Percentiles rank a stretch among this genome's conserved stretches.
phyloP scores from a whole-genome alignment of 2,888 invertebrate genomes.

The Eulithis prunata region DNA sequence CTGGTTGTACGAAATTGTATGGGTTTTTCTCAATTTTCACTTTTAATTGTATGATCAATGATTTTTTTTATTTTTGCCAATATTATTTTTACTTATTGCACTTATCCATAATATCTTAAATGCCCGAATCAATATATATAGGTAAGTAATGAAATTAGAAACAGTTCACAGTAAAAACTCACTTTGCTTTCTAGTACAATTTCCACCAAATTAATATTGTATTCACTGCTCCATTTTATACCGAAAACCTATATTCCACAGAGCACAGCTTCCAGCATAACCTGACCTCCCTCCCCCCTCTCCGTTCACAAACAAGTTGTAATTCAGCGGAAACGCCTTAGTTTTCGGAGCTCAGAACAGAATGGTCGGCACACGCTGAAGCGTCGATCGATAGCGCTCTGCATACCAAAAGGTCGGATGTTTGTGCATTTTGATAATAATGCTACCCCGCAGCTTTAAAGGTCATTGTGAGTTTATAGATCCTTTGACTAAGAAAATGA shows the following conservation, averaged over 20 bases:
- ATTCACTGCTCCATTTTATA: conserved; percentile 31
- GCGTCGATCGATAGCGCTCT: conserved; percentile 40
- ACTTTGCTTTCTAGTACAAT: not conserved
- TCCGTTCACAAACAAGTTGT: conserved; percentile 30
- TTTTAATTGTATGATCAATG: no score
- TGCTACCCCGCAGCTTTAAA: not conserved
- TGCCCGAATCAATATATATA: no score
- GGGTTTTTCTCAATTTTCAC: no score
- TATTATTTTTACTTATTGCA: no score
- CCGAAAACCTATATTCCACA: conserved; percentile 34
- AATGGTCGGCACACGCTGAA: conserved; percentile 27
- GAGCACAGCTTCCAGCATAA: conserved; percentile 32
- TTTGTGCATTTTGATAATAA: conserved; percentile 33
- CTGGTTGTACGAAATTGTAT: no score
- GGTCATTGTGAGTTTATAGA: not conserved
- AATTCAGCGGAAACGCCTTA: conserved; percentile 32
- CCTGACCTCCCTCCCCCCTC: conserved; percentile 34
- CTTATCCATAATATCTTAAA: no score
- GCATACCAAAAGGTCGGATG: conserved; percentile 36
- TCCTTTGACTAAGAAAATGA: no score
- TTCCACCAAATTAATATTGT: conserved; percentile 28
- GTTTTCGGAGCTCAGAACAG: conserved; percentile 35
- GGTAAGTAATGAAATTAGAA: no score
- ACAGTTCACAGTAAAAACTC: not conserved
- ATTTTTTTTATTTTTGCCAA: no score